Conservation (phyloP, 1,140 invertebrate species). For the Alviniconcha marisindica region DNA sequence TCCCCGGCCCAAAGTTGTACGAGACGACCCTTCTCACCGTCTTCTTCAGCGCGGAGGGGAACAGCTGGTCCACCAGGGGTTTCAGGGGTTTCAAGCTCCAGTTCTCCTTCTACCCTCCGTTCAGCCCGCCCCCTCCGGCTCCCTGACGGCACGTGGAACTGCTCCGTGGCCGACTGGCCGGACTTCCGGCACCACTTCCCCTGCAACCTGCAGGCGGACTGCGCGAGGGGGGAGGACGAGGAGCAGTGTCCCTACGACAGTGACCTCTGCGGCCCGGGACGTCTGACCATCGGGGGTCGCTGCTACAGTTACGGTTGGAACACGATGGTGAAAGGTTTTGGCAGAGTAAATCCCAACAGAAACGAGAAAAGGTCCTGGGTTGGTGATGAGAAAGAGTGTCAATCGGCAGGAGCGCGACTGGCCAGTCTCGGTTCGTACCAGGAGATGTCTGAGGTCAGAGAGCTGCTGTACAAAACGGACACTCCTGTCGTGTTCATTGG, state of each 20-base stretch:
- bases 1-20: too few species aligned
- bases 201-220: conserved; percentile 14
- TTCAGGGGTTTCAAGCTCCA: background rate
- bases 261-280: background rate
- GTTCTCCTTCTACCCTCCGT: background rate
- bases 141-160: conserved; percentile 4
- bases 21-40: too few species aligned
- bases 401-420: background rate
- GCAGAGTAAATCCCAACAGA: too few species aligned
- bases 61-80: too few species aligned
- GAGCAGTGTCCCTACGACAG: conserved; percentile 1
- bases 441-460: background rate
- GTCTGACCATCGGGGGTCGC: background rate
- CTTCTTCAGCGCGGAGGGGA: too few species aligned
- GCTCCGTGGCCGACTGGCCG: conserved; percentile 29
- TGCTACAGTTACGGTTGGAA: conserved; percentile 1
- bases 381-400: background rate
- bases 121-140: background rate
- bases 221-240: conserved; percentile 20
- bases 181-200: conserved; percentile 13
- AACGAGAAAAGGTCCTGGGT: too few species aligned
- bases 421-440: background rate
- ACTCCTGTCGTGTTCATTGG: conserved; percentile 8
- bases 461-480: background rate
- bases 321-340: too few species aligned